These are phyloP conservation scores for Chironex yamaguchii DNA, from an alignment of 30 jellyfish, hydroid and myxozoan genomes.

Conservation along the genomic window DNA sequence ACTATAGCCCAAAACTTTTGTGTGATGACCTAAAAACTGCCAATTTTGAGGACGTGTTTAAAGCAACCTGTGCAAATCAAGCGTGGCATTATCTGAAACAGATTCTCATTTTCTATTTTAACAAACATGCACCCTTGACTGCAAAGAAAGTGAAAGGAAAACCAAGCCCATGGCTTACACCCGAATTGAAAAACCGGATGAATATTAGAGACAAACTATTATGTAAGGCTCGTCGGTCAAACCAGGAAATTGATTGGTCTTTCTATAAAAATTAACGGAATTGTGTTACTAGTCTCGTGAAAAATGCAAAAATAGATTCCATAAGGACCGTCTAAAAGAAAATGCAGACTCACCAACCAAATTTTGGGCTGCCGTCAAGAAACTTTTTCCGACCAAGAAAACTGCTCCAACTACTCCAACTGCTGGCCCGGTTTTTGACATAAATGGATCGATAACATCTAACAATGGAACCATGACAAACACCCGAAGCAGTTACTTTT, in stretches of 20 bases:
- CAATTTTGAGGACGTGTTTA: conserved; percentile 18
- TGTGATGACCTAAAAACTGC: conserved; percentile 52
- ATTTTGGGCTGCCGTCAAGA: conserved; percentile 50
- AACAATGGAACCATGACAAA: conserved; percentile 31
- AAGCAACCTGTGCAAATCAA: not conserved
- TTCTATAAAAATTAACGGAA: conserved; percentile 19
- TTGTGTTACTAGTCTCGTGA: conserved; percentile 3
- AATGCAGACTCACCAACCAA: conserved; percentile 23
- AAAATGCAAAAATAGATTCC: not conserved
- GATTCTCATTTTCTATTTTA: not conserved
- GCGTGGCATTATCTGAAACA: conserved; percentile 15
- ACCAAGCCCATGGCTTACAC: conserved; percentile 36
- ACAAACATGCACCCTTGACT: conserved; percentile 60
- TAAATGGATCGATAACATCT: conserved; percentile 33
- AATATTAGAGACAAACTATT: conserved; percentile 30
- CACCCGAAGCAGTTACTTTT: conserved; percentile 10
- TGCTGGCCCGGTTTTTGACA: conserved; percentile 38
- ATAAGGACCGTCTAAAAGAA: conserved; percentile 9
- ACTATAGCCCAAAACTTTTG: conserved; percentile 17
- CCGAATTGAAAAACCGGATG: conserved; percentile 46
- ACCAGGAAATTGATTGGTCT: conserved; percentile 24
- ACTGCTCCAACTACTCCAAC: conserved; percentile 5
- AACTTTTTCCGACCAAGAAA: not conserved
- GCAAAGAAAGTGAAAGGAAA: conserved; percentile 24
- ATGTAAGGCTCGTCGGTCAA: conserved; percentile 31